Conservation (phyloP, 35 echinoderm and acorn worm genomes). For the Ptychodera flava region DNA sequence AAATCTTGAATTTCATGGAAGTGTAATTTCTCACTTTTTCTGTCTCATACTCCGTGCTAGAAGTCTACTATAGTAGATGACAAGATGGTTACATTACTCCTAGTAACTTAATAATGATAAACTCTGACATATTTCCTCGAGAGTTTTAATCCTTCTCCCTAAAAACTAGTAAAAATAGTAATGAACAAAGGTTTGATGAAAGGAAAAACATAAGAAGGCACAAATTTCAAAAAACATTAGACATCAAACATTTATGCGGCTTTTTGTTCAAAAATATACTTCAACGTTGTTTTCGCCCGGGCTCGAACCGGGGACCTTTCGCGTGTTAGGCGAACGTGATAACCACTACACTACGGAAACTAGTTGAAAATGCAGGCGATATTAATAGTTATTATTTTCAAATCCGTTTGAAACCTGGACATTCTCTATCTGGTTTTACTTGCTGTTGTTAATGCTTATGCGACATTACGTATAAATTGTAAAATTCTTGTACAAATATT, state of each 20-base stretch:
- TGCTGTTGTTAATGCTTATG: not conserved
- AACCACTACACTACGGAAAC: not conserved
- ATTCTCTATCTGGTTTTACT: not conserved
- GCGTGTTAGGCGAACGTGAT: not conserved
- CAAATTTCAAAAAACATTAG: not conserved
- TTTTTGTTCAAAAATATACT: not conserved
- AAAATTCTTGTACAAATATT: not conserved
- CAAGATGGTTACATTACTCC: too few species aligned
- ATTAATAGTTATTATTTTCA: not conserved
- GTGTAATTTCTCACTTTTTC: too few species aligned
- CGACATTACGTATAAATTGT: not conserved
- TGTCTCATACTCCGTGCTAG: too few species aligned
- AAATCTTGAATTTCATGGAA: too few species aligned
- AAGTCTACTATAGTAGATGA: too few species aligned
- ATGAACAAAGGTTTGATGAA: too few species aligned
- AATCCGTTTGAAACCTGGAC: too few species aligned
- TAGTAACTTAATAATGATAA: too few species aligned
- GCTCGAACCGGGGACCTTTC: not conserved
- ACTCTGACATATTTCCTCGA: not conserved
- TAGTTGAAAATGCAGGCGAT: not conserved
- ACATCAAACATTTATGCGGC: too few species aligned
- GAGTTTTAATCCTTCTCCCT: not conserved
- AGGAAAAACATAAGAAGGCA: too few species aligned
- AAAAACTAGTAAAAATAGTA: not conserved
- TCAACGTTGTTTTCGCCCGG: not conserved